phyloP scores from a whole-genome alignment of 1,140 invertebrate species.

The Helicoverpa zea region DNA sequence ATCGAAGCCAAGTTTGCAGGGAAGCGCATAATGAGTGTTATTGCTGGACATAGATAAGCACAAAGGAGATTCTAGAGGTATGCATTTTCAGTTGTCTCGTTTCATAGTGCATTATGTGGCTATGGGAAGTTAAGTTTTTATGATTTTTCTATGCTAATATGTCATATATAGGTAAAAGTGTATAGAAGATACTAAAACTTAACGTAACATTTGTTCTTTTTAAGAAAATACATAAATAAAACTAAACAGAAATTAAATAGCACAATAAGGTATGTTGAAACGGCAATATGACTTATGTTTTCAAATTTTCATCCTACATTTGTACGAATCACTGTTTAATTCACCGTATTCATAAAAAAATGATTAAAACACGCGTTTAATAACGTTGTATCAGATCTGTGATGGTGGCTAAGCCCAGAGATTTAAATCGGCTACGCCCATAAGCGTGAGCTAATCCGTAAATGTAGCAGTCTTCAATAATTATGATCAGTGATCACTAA shows the following conservation, averaged over 20 bases:
- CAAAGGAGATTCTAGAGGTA: too few species aligned
- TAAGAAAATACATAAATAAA: too few species aligned
- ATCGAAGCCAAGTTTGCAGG: not conserved
- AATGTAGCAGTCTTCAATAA: not conserved
- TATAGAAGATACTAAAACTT: too few species aligned
- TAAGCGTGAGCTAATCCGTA: not conserved
- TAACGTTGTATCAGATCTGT: not conserved
- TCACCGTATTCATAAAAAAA: not conserved
- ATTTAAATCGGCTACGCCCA: too few species aligned
- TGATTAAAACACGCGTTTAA: not conserved
- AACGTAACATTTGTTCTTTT: too few species aligned
- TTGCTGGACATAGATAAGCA: slow-evolving; percentile 10
- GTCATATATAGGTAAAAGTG: too few species aligned
- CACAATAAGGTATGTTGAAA: too few species aligned
- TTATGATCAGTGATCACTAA: not conserved
- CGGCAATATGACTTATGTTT: too few species aligned
- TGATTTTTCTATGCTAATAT: too few species aligned
- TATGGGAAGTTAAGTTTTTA: too few species aligned
- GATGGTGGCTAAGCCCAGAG: not conserved
- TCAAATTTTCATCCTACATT: too few species aligned
- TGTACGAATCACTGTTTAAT: not conserved
- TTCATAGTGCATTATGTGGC: not conserved
- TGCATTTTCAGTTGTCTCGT: not conserved
- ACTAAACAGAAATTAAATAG: too few species aligned
- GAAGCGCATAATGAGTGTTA: slow-evolving; percentile 14